Conservation (phyloP, 2,888 invertebrate species). For the Amblyjoppa fuscipennis region DNA sequence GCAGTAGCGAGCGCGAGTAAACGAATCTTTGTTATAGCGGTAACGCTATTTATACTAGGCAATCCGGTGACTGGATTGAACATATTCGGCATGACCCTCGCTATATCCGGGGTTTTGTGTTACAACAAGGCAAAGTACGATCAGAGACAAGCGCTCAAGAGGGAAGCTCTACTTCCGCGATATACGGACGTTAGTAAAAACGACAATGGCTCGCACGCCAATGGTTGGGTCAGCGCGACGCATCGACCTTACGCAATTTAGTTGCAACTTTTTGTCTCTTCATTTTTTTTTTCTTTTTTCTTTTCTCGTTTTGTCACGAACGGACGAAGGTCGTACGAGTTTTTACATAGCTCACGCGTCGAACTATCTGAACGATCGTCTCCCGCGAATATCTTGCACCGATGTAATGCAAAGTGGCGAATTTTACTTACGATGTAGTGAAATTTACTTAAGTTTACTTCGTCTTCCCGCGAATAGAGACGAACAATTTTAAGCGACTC, state of each 20-base stretch:
- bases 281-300: slow-evolving; percentile 31
- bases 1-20: slow-evolving; percentile 98
- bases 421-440: not conserved
- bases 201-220: slow-evolving; percentile 75
- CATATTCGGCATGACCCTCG: slow-evolving; percentile 95
- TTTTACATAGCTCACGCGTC: slow-evolving; percentile 50
- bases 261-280: slow-evolving; percentile 69
- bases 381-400: not conserved
- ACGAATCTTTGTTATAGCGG: slow-evolving; percentile 95
- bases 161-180: slow-evolving; percentile 86
- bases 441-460: not conserved
- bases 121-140: slow-evolving; percentile 96
- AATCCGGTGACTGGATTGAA: slow-evolving; percentile 97
- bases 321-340: slow-evolving; percentile 66
- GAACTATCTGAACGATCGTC: not conserved
- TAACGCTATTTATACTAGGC: slow-evolving; percentile 93
- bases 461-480: not conserved
- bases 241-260: slow-evolving; percentile 78
- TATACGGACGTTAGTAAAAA: slow-evolving; percentile 74
- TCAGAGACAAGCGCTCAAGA: slow-evolving; percentile 86
- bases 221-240: slow-evolving; percentile 77
- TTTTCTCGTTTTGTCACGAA: slow-evolving; percentile 16
- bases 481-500: not conserved
- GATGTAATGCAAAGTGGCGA: not conserved
- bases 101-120: slow-evolving; percentile 94